Conservation (phyloP, 2,888 invertebrate genomes). For the Eupithecia centaureata region DNA sequence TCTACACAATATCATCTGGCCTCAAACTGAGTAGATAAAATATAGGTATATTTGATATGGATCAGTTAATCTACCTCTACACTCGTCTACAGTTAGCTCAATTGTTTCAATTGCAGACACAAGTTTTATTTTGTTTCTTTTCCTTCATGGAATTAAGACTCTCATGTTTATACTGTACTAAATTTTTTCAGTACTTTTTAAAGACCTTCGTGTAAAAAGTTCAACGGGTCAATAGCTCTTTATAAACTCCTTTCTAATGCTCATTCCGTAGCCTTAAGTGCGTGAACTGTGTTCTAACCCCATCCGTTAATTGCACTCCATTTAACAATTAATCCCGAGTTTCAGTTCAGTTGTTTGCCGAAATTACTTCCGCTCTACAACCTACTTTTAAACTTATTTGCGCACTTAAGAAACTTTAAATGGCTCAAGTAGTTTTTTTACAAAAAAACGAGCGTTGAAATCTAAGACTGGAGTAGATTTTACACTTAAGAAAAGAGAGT, state of each 20-base stretch:
- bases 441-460: not conserved
- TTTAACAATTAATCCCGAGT: conserved; percentile 36
- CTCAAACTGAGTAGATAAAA: no score
- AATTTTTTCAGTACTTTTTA: no score
- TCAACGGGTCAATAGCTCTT: not conserved
- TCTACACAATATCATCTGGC: no score
- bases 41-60: no score
- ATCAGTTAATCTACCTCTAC: no score
- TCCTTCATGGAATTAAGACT: no score
- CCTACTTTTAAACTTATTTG: conserved; percentile 33
- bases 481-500: not conserved
- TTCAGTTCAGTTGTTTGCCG: conserved; percentile 26
- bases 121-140: no score
- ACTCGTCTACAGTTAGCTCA: no score
- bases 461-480: not conserved
- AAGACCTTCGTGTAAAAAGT: not conserved
- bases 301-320: conserved; percentile 36
- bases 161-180: no score
- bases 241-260: not conserved
- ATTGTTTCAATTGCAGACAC: no score
- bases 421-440: not conserved
- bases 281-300: conserved; percentile 16
- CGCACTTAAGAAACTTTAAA: not conserved
- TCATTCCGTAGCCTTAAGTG: conserved; percentile 18
- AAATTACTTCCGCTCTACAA: conserved; percentile 30